phyloP scores from a whole-genome alignment of 2,888 invertebrate species.

The Drosophila glabriapex region DNA sequence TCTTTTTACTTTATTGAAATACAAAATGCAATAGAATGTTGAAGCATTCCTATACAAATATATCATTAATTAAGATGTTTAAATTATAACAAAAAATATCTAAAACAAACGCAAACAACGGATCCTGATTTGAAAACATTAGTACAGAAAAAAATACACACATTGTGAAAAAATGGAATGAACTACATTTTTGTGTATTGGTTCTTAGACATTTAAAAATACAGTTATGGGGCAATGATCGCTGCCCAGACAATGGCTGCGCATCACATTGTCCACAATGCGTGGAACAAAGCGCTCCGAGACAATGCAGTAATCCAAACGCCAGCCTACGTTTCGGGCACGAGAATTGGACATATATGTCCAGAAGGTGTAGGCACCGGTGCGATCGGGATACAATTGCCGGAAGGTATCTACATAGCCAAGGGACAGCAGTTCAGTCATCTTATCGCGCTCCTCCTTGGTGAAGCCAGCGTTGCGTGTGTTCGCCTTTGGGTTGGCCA shows the following conservation, averaged over 20 bases:
- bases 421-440: conserved; percentile 92
- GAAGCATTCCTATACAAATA: conserved; percentile 11
- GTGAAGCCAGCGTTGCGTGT: conserved; percentile 98
- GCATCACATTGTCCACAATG: conserved; percentile 94
- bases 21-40: conserved; percentile 31
- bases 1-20: conserved; percentile 43
- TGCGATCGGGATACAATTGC: conserved; percentile 93
- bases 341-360: conserved; percentile 95
- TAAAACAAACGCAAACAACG: neutral
- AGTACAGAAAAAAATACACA: neutral
- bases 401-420: conserved; percentile 96
- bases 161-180: neutral
- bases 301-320: conserved; percentile 97
- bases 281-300: conserved; percentile 92
- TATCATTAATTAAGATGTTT: neutral
- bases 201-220: conserved; percentile 87
- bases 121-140: neutral
- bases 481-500: conserved; percentile 97
- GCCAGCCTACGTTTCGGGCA: conserved; percentile 97
- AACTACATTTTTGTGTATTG: neutral
- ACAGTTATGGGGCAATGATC: conserved; percentile 98
- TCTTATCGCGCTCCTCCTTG: conserved; percentile 95
- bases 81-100: conserved; percentile 4
- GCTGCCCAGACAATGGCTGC: conserved; percentile 93
- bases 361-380: conserved; percentile 97